Conservation (phyloP, 2,888 invertebrate species). For the Tuberolachnus salignus region DNA sequence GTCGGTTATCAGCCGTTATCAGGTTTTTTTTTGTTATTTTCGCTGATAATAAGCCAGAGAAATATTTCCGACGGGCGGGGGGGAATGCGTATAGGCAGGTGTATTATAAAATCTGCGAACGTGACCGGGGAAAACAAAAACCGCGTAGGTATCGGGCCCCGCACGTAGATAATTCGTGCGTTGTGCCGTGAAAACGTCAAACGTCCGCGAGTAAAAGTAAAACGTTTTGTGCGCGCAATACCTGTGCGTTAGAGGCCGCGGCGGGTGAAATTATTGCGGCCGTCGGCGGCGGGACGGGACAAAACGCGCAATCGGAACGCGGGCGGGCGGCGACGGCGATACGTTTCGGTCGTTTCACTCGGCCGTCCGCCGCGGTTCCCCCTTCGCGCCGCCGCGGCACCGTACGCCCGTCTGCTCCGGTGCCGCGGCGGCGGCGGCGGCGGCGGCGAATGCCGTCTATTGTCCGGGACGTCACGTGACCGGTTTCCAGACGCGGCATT, state of each 20-base stretch:
- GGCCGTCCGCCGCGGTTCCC: neutral
- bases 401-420: conserved; percentile 14
- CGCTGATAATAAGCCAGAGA: too few relatives aligned
- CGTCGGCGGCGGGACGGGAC: neutral
- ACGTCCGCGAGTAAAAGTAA: too few relatives aligned
- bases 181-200: too few relatives aligned
- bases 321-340: neutral
- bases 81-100: too few relatives aligned
- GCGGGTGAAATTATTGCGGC: neutral
- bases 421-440: neutral
- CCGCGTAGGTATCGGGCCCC: too few relatives aligned
- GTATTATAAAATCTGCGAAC: too few relatives aligned
- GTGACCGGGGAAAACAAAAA: too few relatives aligned
- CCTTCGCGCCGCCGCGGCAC: conserved; percentile 5
- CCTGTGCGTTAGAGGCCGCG: conserved; percentile 2
- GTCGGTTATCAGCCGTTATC: too few relatives aligned
- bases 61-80: too few relatives aligned
- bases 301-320: conserved; percentile 1
- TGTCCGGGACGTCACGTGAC: conserved; percentile 62
- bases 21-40: too few relatives aligned
- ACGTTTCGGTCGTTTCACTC: neutral
- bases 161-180: too few relatives aligned
- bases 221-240: too few relatives aligned
- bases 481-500: conserved; percentile 58
- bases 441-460: conserved; percentile 25